Conservation (phyloP, 2,888 invertebrate species). For the Dinocampus coccinellae region DNA sequence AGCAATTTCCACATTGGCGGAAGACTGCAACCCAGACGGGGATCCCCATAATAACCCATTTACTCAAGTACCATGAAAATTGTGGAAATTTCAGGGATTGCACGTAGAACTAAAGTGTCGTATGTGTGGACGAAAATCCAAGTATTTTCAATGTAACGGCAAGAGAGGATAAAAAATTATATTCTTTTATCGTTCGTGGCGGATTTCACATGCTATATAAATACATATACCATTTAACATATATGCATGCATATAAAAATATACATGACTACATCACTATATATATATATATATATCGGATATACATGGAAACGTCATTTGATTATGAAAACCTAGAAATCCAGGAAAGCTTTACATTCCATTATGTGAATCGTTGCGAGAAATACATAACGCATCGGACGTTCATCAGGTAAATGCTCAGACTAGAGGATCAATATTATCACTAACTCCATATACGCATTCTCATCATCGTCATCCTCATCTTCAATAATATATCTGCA, state of each 20-base stretch:
- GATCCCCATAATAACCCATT: slow-evolving; percentile 63
- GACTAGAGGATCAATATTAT: slow-evolving; percentile 16
- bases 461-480: slow-evolving; percentile 12
- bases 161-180: slow-evolving; percentile 8
- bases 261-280: no score
- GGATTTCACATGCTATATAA: neutral
- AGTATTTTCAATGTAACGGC: neutral
- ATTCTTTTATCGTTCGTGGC: neutral
- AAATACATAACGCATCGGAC: slow-evolving; percentile 61
- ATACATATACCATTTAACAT: neutral
- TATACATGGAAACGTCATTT: slow-evolving; percentile 25
- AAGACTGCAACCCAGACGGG: slow-evolving; percentile 53
- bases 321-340: slow-evolving; percentile 28
- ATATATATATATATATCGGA: no score
- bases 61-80: slow-evolving; percentile 52
- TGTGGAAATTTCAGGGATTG: slow-evolving; percentile 28
- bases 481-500: slow-evolving; percentile 15
- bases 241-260: neutral
- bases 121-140: neutral
- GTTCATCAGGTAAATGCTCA: slow-evolving; percentile 62
- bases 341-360: slow-evolving; percentile 21
- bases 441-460: neutral
- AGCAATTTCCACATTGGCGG: slow-evolving; percentile 62
- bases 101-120: slow-evolving; percentile 25
- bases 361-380: slow-evolving; percentile 16